Evolutionary conservation across 2,888 invertebrate species (phyloP).

Genomic region (Conus canariensis): DNA sequence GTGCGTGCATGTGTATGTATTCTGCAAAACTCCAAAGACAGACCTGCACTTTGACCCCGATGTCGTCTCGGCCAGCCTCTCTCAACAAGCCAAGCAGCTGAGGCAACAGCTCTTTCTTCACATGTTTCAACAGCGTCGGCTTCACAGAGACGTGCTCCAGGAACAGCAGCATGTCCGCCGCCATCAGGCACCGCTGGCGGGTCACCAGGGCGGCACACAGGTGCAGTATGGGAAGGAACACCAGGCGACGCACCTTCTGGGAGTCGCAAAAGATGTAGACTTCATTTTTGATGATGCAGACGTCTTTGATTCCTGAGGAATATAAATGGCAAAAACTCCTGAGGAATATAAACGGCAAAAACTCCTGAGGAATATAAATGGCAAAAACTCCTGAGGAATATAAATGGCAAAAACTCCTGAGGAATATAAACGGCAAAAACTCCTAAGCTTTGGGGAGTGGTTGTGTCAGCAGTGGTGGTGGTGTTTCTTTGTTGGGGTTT

Average conservation of each 20-base stretch:
- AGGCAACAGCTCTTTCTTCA: constrained; percentile 47
- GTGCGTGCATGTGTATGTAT: too few relatives aligned
- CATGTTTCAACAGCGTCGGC: constrained; percentile 45
- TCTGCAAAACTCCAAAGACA: background rate
- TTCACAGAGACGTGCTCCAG: constrained; percentile 45
- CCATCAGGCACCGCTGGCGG: constrained; percentile 40
- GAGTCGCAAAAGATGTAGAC: constrained; percentile 62
- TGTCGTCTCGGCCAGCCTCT: background rate
- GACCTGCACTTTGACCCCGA: constrained; percentile 31
- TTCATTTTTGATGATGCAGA: constrained; percentile 48
- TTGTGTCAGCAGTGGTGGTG: too few relatives aligned
- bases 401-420: too few relatives aligned
- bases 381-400: too few relatives aligned
- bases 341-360: background rate
- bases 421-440: too few relatives aligned
- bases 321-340: too few relatives aligned
- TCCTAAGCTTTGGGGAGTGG: too few relatives aligned
- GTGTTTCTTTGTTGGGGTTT: too few relatives aligned
- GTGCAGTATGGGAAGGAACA: constrained; percentile 57
- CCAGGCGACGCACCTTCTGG: constrained; percentile 59
- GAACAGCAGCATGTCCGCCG: constrained; percentile 44
- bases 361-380: too few relatives aligned
- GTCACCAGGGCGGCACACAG: constrained; percentile 44
- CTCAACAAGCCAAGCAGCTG: constrained; percentile 34
- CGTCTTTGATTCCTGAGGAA: constrained; percentile 37